Evolutionary conservation across 1,140 invertebrate species (phyloP), one percentile per base, ranked within the genome.

Genomic region (Drosophila funebris): DNA sequence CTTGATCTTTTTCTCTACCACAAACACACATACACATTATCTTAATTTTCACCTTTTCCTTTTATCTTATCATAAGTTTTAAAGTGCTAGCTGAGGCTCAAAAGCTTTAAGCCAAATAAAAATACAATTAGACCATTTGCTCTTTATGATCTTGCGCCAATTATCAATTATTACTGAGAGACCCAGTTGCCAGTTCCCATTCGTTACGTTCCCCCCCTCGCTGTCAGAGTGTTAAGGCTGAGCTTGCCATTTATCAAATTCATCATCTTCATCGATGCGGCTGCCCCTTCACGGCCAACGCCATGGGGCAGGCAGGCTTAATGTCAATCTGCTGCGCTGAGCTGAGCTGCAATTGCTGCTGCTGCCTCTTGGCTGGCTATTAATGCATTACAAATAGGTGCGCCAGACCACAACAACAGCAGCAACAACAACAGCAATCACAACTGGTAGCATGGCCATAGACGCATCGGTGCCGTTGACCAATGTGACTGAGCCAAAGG

Each of bases 301-400:
- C 18, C 44, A 13, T 11, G 20, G 43, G 56, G 16, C 54, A 76
- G 50, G 64, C 73, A 74, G 81, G 81, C 81, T 85, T 87, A 85
- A 87, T 87, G 82, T 85, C 81, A 85, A 85, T 85, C 82, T 70
- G 44, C 56, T 78, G 46, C 54, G 13, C 64, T 73, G 41, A 67
- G 56, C 33, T 56, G 54, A 46, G 63, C 61, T 62, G 67, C 58
- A 70, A 63, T 70, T 70, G 24, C 20, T 50, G 60, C 14, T 53
- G 48, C 16, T 63, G 60, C 16, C 57, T 68, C 58, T 69, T 56
- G 52, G 37, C 62, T 77, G 41, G 63, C 81, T 77, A 87, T 85
- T 85, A 85, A 87, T 87, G 82, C 82, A 78, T 85, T 82, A 85
- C 82, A 85, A 85, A 85, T 85, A 87, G 82, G 78, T 85, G 74